Base-by-base conservation (phyloP, 53 echinoderm and acorn worm genomes). In the Echinarachnius parma region DNA sequence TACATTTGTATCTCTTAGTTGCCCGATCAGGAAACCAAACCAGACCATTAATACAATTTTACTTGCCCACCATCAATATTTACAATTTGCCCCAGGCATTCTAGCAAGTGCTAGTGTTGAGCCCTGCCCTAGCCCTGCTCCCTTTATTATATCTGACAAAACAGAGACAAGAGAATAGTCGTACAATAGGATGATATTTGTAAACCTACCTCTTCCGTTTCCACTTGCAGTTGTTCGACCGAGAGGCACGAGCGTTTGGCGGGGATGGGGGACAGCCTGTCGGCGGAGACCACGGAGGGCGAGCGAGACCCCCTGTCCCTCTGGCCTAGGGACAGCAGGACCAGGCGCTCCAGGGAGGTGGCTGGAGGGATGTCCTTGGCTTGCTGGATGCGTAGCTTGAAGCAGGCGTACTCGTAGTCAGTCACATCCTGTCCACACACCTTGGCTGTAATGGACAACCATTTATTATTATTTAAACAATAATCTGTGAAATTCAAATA, bases 351-450 rank as follows among this genome's bases (percentile, higher is more conserved):
- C 56, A 72, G 37, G 15, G 74, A 72, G 3, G 74, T 72, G 13
- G 74, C 74, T 18, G 74, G 58, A 5, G 74, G 74, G 5, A 72
- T 72, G 36, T 72, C 74, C 45, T 72, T 72, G 7, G 74, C 74
- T n/a, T 72, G 74, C 19, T 72, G 74, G 26, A 72, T 56, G 25
- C 57, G 14, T 39, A 56, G 23, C 34, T 42, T 22, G 58, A 72
- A 72, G 74, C 74, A 72, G 33, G 74, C 74, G 42, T 56, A 72
- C 74, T 72, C 74, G 16, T 72, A 72, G 37, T 72, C 74, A 1
- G 56, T 56, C 5, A 72, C 74, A 42, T 72, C 74, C 58, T 72
- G 74, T 3, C 74, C 55, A 14, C 74, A 72, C 28, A 72, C 74
- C 35, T 72, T 72, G 0, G 74, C 74, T 72, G 74, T 23, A 46